Conservation (phyloP, 2,113 vertebrate genomes). For the Psilopsiagon aurifrons region DNA sequence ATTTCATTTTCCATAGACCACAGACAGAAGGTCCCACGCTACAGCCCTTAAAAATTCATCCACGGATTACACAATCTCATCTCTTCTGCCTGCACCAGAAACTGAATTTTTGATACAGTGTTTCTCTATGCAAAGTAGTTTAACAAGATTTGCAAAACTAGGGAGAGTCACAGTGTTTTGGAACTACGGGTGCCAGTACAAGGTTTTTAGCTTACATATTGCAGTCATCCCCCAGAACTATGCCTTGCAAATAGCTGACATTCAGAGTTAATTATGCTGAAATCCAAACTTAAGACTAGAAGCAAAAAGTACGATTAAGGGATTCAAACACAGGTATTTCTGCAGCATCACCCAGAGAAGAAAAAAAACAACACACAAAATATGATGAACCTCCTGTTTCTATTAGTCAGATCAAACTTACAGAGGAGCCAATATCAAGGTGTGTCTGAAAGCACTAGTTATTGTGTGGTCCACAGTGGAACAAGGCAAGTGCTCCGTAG, state of each 20-base stretch:
- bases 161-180: neutral
- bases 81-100: neutral
- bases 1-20: neutral
- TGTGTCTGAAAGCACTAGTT: neutral
- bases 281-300: neutral
- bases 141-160: neutral
- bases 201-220: neutral
- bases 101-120: neutral
- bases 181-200: neutral
- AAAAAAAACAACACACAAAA: neutral
- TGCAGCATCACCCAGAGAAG: neutral
- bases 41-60: neutral
- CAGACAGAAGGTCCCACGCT: neutral
- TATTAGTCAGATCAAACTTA: neutral
- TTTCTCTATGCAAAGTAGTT: neutral
- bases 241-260: neutral
- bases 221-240: neutral
- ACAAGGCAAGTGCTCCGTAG: neutral
- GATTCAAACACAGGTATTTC: neutral
- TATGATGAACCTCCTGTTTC: neutral
- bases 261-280: neutral
- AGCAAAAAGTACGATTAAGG: neutral
- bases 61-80: neutral
- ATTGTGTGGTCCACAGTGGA: neutral
- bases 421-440: neutral